Evolutionary conservation across 2,888 invertebrate species (phyloP).

Genomic region (Drosophila melanosoma): DNA sequence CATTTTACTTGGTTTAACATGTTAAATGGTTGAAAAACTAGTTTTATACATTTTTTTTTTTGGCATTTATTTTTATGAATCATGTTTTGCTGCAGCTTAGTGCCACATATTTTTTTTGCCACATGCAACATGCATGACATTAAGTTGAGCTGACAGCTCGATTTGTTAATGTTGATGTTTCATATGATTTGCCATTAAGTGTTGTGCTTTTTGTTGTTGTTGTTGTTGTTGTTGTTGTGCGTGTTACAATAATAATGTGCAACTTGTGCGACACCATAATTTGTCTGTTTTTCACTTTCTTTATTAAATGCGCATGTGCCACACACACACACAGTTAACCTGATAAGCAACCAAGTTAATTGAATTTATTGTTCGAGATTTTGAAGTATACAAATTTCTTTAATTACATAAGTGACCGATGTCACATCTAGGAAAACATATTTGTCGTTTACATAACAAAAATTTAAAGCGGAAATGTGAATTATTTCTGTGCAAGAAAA

Average conservation of each 20-base stretch:
- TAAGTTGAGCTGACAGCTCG: constrained; percentile 43
- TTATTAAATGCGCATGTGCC: constrained; percentile 39
- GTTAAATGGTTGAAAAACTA: background rate
- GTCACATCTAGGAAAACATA: constrained; percentile 52
- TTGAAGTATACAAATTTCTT: constrained; percentile 25
- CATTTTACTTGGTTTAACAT: too few species aligned
- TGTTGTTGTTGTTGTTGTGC: background rate
- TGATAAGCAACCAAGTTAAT: constrained; percentile 43
- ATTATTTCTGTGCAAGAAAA: constrained; percentile 47
- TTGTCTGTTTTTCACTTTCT: constrained; percentile 51
- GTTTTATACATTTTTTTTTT: background rate
- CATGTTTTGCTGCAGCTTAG: background rate
- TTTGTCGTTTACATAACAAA: constrained; percentile 33
- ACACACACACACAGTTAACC: constrained; percentile 8
- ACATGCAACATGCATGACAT: constrained; percentile 1
- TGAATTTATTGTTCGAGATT: constrained; percentile 38
- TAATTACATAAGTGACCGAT: constrained; percentile 59
- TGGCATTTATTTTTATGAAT: background rate
- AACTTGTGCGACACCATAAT: constrained; percentile 23
- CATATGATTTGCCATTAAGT: constrained; percentile 23
- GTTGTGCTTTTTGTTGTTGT: background rate
- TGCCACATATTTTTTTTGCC: background rate
- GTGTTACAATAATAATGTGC: background rate
- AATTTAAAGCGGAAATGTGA: constrained; percentile 55
- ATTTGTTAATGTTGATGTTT: constrained; percentile 24